These are phyloP conservation scores for Pantherophis guttatus DNA, from an alignment of 2,113 vertebrate genomes.

Conservation along the genomic window DNA sequence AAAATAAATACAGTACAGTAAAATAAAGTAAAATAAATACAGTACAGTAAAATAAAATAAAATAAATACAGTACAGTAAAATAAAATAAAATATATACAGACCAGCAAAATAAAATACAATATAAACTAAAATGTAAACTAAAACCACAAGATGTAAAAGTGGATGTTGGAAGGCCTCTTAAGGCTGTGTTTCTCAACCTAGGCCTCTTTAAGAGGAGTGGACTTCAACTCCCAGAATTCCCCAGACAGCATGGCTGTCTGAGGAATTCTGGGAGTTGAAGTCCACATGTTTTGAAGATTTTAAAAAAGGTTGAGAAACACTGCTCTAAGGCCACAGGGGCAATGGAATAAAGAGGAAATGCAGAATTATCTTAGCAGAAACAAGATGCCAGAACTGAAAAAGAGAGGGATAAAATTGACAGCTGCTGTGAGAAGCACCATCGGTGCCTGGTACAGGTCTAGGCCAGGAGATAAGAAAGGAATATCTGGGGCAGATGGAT, in stretches of 20 bases:
- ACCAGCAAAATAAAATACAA: too few relatives aligned
- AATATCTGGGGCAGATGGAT: neutral
- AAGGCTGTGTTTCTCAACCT: neutral
- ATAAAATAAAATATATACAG: too few relatives aligned
- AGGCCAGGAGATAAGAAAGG: neutral
- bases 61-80: too few relatives aligned
- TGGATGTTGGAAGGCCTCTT: neutral
- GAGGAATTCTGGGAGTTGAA: neutral
- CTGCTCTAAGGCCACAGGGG: neutral
- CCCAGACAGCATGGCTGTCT: neutral
- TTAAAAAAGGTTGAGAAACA: too few relatives aligned
- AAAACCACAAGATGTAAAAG: neutral
- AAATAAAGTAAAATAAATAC: too few relatives aligned
- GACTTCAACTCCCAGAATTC: neutral
- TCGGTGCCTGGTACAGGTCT: neutral
- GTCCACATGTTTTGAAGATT: neutral
- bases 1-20: too few relatives aligned
- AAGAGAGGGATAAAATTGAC: neutral
- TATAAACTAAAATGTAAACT: neutral
- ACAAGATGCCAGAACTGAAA: neutral
- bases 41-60: too few relatives aligned
- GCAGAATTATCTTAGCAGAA: neutral
- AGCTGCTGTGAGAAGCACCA: neutral
- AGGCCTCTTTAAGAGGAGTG: neutral
- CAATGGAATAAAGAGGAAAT: neutral